Conservation (phyloP, 2,113 vertebrate species). For the Nyctibius bracteatus region DNA sequence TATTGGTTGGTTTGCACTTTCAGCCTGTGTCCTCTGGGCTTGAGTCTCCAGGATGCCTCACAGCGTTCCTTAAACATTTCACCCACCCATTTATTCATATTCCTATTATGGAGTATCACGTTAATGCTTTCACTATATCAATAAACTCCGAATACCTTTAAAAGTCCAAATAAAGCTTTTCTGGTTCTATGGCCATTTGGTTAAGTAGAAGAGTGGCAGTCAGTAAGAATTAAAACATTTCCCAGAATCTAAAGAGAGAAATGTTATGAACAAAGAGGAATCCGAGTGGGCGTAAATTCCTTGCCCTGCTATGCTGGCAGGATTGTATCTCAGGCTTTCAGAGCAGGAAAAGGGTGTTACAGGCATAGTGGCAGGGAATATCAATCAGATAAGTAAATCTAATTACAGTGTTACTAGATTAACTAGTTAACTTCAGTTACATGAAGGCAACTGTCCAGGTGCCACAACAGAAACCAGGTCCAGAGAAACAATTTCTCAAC, state of each 20-base stretch:
- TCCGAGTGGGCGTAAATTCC: constrained; percentile 19
- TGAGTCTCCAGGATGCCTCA: not conserved
- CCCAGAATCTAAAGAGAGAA: not conserved
- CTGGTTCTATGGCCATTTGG: not conserved
- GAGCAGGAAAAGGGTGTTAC: constrained; percentile 45
- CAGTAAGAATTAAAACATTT: not conserved
- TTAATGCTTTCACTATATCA: not conserved
- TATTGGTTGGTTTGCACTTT: not conserved
- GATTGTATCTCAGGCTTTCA: constrained; percentile 8
- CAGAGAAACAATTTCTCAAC: not conserved
- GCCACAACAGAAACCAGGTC: not conserved
- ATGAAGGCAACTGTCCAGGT: not conserved
- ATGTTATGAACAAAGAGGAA: not conserved
- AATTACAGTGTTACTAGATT: not conserved
- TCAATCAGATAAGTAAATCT: constrained; percentile 25
- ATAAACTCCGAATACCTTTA: not conserved
- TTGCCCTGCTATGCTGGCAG: not conserved
- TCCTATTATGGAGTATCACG: not conserved
- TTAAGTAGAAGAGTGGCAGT: not conserved
- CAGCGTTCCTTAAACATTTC: not conserved
- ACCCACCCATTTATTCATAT: not conserved
- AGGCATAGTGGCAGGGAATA: constrained; percentile 6
- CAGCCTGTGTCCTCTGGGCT: not conserved
- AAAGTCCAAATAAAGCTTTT: not conserved
- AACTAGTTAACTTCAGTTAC: not conserved